A percentile compares a stretch with the other conserved stretches of the same genome.
These are phyloP conservation scores for Epiblema foenella DNA, from an alignment of 2,888 invertebrate genomes.

Conservation along the genomic window DNA sequence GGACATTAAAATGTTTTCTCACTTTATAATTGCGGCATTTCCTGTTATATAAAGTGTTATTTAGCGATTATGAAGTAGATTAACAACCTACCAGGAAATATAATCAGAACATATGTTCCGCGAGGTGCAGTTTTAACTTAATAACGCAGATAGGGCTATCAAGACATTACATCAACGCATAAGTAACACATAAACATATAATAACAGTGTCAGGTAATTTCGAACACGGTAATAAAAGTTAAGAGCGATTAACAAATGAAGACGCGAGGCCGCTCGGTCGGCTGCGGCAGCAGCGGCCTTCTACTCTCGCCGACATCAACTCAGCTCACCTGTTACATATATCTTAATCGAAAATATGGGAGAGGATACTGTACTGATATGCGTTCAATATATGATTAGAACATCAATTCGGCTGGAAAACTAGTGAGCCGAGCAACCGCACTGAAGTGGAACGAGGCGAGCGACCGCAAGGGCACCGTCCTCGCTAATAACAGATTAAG, in stretches of 20 bases:
- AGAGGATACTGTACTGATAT: no score
- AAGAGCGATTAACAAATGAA: slow-evolving; percentile 9
- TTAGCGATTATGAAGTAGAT: slow-evolving; percentile 30
- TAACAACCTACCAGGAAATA: slow-evolving; percentile 22
- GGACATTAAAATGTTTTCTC: slow-evolving; percentile 25
- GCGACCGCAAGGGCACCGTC: slow-evolving; percentile 6
- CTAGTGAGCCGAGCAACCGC: slow-evolving; percentile 3
- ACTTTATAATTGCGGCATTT: slow-evolving; percentile 33
- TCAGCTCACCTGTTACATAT: background rate
- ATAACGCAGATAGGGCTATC: slow-evolving; percentile 10
- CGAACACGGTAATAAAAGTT: background rate
- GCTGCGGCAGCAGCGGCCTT: background rate
- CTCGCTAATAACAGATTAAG: slow-evolving; percentile 14
- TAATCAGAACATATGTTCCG: slow-evolving; percentile 2
- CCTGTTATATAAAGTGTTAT: slow-evolving; percentile 32
- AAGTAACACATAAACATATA: slow-evolving; percentile 5
- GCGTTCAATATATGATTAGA: slow-evolving; percentile 7
- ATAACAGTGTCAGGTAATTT: slow-evolving; percentile 8
- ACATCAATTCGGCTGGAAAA: background rate
- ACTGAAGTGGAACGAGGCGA: background rate
- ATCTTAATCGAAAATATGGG: background rate
- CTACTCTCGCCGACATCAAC: background rate
- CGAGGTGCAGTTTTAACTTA: slow-evolving; percentile 13
- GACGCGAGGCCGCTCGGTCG: slow-evolving; percentile 9
- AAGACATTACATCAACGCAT: slow-evolving; percentile 13